A percentile compares a stretch with the other conserved stretches of the same genome.
phyloP scores from a whole-genome alignment of 64 coral and sea anemone genomes.

The Montipora foliosa region DNA sequence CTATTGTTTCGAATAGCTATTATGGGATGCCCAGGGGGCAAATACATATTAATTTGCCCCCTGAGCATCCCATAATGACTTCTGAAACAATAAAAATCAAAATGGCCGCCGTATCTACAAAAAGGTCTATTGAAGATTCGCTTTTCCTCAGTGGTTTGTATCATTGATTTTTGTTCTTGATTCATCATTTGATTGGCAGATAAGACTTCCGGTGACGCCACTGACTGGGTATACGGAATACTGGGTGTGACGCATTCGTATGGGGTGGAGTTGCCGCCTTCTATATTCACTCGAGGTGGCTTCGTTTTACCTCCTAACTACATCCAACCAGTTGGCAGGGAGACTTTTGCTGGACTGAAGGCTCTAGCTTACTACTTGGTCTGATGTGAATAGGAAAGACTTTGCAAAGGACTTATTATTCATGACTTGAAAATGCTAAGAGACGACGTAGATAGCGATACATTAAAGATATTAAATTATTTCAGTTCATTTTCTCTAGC shows the following conservation, averaged over 20 bases:
- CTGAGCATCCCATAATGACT: no score
- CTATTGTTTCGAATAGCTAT: no score
- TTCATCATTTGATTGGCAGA: constrained; percentile 52
- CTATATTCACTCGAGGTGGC: constrained; percentile 24
- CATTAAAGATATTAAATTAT: no score
- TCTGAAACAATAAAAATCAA: no score
- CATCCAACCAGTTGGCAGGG: constrained; percentile 75
- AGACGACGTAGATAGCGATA: neutral
- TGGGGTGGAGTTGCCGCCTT: constrained; percentile 85
- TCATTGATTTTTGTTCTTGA: neutral
- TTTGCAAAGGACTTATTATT: neutral
- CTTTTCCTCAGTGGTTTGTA: no score
- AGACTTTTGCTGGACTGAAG: constrained; percentile 63
- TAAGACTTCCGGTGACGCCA: constrained; percentile 85
- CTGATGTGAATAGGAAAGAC: neutral
- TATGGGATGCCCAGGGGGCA: no score
- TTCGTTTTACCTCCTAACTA: constrained; percentile 63
- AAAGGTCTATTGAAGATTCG: no score
- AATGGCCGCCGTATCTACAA: no score
- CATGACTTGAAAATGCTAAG: neutral
- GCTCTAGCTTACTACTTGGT: constrained; percentile 22
- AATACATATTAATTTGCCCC: no score
- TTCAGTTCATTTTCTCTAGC: neutral
- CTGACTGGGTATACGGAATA: constrained; percentile 85
- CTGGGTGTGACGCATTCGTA: constrained; percentile 89